Evolutionary conservation across 1,140 invertebrate genomes (phyloP).

Genomic region (Anastatus disparis): DNA sequence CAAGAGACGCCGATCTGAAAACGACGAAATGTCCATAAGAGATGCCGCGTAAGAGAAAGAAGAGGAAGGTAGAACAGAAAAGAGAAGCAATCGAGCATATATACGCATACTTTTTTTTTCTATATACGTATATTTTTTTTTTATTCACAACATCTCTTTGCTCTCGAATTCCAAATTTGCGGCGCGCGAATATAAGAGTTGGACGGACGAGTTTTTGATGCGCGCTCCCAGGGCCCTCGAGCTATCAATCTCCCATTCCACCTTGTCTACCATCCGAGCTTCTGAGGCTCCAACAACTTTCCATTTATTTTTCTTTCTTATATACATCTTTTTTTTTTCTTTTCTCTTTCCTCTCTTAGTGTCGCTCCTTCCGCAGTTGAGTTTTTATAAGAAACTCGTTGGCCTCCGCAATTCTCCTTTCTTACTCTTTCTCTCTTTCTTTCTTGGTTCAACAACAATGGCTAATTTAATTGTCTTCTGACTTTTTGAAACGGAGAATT

Average conservation of each 20-base stretch:
- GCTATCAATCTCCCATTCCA: conserved; percentile 28
- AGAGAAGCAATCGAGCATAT: background rate
- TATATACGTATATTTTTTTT: background rate
- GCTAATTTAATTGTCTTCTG: conserved; percentile 36
- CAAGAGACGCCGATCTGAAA: background rate
- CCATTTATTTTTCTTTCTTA: no score
- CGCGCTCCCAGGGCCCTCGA: background rate
- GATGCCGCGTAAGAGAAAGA: background rate
- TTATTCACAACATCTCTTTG: background rate
- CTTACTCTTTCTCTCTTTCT: background rate
- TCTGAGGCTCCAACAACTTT: no score
- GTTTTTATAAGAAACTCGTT: background rate
- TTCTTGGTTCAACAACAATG: background rate
- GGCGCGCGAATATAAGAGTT: conserved; percentile 5
- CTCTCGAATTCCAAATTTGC: conserved; percentile 28
- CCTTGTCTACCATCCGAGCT: background rate
- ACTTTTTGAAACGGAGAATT: background rate
- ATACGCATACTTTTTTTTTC: background rate
- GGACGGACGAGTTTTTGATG: conserved; percentile 30
- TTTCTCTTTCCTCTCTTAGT: no score
- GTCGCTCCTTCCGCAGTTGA: no score
- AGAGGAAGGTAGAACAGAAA: no score
- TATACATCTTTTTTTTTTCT: no score
- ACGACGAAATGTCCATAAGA: conserved; percentile 6
- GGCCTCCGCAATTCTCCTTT: background rate